Evolutionary conservation across 2,797 vertebrate species (phyloP).

Genomic region (Darevskia mixta): DNA sequence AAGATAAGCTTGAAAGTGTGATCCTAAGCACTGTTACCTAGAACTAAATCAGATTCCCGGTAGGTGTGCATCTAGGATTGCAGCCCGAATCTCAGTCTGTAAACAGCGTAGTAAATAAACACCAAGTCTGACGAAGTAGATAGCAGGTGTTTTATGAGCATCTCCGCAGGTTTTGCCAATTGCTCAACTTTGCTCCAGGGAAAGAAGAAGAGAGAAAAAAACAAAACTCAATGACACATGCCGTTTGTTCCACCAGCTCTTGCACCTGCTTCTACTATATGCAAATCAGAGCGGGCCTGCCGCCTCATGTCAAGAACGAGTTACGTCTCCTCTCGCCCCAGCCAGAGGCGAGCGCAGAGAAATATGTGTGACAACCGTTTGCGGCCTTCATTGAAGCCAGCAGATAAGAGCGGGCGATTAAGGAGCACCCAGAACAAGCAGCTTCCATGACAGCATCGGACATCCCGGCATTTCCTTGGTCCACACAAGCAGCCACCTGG

Average conservation of each 20-base stretch:
- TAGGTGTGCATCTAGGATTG: not conserved
- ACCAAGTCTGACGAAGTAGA: not conserved
- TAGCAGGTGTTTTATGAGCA: constrained; percentile 21
- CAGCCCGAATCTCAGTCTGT: no score
- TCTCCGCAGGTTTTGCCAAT: not conserved
- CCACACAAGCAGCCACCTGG: not conserved
- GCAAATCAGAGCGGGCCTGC: constrained; percentile 46
- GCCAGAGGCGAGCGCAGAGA: not conserved
- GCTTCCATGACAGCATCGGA: not conserved
- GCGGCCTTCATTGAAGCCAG: constrained; percentile 14
- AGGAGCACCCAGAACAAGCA: not conserved
- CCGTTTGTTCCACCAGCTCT: constrained; percentile 7
- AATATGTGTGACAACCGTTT: not conserved
- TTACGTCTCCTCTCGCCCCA: constrained; percentile 19
- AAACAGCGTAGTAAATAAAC: not conserved
- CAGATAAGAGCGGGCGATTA: constrained; percentile 15
- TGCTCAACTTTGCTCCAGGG: constrained; percentile 6
- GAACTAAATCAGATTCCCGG: not conserved
- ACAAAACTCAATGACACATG: not conserved
- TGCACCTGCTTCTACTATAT: constrained; percentile 51
- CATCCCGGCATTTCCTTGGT: not conserved
- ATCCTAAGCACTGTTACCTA: not conserved
- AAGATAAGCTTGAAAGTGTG: not conserved
- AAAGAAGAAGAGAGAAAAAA: not conserved
- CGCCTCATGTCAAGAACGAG: constrained; percentile 47